Evolutionary conservation across 2,113 vertebrate species (phyloP).

Genomic region (Caranx melampygus): DNA sequence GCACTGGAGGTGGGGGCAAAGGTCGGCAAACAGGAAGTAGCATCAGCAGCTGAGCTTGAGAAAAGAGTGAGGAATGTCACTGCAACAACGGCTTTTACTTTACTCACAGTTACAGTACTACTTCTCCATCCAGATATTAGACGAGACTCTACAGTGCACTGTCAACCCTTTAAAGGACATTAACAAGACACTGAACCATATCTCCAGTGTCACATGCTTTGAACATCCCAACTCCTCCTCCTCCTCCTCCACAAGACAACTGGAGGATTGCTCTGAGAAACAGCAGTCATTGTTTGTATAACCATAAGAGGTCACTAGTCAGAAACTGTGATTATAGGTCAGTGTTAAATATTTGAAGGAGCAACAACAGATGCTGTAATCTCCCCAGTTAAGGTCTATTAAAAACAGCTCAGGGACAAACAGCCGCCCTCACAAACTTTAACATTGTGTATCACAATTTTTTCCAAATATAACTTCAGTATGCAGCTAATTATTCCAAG

Average conservation of each 20-base stretch:
- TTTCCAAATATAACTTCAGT: slow-evolving; percentile 8
- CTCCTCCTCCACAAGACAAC: neutral
- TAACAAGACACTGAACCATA: too few species aligned
- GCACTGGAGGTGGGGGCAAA: too few species aligned
- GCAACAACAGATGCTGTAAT: neutral
- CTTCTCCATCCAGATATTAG: too few species aligned
- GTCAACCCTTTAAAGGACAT: too few species aligned
- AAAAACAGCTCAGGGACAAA: slow-evolving; percentile 2
- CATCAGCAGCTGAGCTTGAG: too few species aligned
- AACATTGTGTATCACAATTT: neutral
- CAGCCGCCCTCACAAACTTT: neutral
- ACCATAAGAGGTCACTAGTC: neutral
- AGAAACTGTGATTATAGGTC: neutral
- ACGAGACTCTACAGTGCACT: too few species aligned
- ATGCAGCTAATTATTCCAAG: neutral
- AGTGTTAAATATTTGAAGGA: neutral
- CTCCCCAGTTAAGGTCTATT: neutral
- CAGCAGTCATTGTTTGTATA: neutral
- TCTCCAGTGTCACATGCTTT: too few species aligned
- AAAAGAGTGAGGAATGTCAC: too few species aligned
- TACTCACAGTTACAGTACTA: too few species aligned
- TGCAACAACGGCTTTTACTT: too few species aligned
- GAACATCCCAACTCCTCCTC: neutral
- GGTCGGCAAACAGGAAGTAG: too few species aligned
- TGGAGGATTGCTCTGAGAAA: too few species aligned